Conservation (phyloP, 1,140 invertebrate species). For the Sesamia nonagrioides region DNA sequence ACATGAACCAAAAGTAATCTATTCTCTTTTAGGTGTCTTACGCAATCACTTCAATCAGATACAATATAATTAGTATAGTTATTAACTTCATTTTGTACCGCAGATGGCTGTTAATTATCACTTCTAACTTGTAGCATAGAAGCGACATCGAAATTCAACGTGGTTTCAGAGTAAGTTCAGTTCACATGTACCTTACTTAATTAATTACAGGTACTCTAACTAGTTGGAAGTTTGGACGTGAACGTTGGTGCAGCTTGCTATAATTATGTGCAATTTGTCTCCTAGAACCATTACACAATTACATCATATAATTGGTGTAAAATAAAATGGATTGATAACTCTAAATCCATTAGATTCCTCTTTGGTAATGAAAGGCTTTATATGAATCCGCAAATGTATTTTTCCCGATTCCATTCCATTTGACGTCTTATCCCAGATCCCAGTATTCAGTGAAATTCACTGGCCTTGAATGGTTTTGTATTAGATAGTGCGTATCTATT, state of each 20-base stretch:
- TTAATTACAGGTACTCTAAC: slow-evolving; percentile 7
- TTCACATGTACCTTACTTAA: background rate
- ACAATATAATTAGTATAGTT: too few relatives aligned
- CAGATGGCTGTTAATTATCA: background rate
- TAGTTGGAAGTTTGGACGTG: background rate
- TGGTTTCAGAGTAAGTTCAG: background rate
- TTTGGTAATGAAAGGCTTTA: too few relatives aligned
- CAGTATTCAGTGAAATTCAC: background rate
- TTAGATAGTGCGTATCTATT: background rate
- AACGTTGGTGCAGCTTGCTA: background rate
- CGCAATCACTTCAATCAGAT: too few relatives aligned
- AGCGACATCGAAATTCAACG: background rate
- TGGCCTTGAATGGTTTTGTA: background rate
- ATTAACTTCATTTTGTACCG: too few relatives aligned
- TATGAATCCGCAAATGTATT: background rate
- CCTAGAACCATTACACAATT: too few relatives aligned
- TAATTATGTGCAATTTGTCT: background rate
- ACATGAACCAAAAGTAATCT: too few relatives aligned
- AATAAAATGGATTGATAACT: too few relatives aligned
- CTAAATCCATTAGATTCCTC: too few relatives aligned
- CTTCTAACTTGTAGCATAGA: background rate
- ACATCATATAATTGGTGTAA: too few relatives aligned
- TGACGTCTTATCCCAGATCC: background rate
- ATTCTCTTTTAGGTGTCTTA: too few relatives aligned
- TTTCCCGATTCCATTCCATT: background rate